Percentiles rank a stretch among this genome's conserved stretches.
Conservation (phyloP, 1,140 invertebrate genomes). For the Drosophila lacteicornis region DNA sequence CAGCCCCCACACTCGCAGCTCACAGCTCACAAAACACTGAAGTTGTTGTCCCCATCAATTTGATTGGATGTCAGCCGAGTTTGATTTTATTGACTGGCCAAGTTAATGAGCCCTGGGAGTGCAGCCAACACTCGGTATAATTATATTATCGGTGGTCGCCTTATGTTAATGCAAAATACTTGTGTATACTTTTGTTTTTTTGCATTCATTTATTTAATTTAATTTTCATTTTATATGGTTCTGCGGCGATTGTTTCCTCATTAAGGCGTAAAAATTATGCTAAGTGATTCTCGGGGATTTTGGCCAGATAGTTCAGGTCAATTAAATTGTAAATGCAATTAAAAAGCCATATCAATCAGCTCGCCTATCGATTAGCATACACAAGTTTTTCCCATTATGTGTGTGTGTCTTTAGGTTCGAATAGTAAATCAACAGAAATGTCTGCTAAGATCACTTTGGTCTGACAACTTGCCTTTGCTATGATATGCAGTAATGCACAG, state of each 20-base stretch:
- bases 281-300: constrained; percentile 30
- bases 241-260: constrained; percentile 44
- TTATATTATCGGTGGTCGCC: constrained; percentile 37
- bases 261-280: constrained; percentile 22
- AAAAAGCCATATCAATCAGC: constrained; percentile 72
- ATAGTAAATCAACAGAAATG: constrained; percentile 80
- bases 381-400: constrained; percentile 79
- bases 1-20: constrained; percentile 19
- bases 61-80: constrained; percentile 53
- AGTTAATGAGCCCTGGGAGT: constrained; percentile 35
- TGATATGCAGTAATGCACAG: neutral
- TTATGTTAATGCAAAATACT: constrained; percentile 56
- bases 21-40: neutral
- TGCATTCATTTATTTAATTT: constrained; percentile 46
- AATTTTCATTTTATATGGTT: constrained; percentile 13
- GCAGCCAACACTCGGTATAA: constrained; percentile 34
- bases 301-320: constrained; percentile 26
- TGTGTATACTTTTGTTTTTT: constrained; percentile 5
- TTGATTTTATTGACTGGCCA: constrained; percentile 49
- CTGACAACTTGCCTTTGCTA: constrained; percentile 70
- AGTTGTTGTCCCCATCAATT: constrained; percentile 51
- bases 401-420: constrained; percentile 44
- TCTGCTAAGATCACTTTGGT: constrained; percentile 64
- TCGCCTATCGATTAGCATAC: constrained; percentile 74
- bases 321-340: constrained; percentile 80